Percentiles rank a stretch among this genome's conserved stretches.
These are phyloP conservation scores for Mirounga angustirostris DNA, from an alignment of 2,113 vertebrate genomes.

Conservation along the genomic window DNA sequence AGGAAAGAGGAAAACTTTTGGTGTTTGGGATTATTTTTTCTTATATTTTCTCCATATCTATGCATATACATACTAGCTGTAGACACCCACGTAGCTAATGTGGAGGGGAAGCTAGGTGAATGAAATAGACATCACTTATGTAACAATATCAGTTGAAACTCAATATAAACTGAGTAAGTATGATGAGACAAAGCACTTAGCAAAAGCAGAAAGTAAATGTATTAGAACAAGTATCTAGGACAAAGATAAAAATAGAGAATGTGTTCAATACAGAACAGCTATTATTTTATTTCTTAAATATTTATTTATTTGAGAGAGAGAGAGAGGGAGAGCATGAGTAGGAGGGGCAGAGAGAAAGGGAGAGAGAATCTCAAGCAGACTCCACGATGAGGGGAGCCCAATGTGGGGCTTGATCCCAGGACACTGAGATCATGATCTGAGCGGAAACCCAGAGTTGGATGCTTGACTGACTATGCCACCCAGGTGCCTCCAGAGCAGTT, in stretches of 20 bases:
- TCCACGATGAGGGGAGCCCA: neutral
- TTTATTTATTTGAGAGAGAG: neutral
- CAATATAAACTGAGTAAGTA: neutral
- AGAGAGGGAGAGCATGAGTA: neutral
- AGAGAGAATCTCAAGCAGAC: neutral
- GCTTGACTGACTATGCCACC: neutral
- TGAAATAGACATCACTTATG: neutral
- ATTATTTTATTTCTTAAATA: neutral
- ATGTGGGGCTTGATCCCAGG: neutral
- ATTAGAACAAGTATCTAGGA: neutral
- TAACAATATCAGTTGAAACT: neutral
- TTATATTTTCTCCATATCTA: neutral
- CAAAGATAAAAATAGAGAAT: neutral
- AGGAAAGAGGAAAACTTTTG: neutral
- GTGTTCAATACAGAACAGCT: neutral
- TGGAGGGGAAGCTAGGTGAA: neutral
- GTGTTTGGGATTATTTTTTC: neutral
- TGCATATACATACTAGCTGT: neutral
- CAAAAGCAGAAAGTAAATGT: neutral
- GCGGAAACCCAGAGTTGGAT: neutral
- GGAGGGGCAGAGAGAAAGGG: neutral
- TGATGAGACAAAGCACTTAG: neutral
- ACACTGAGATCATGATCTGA: neutral
- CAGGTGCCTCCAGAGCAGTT: neutral
- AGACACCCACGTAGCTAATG: rapidly evolving